A percentile compares a stretch with the other conserved stretches of the same genome.
phyloP scores from a whole-genome alignment of 2,113 vertebrate genomes.

The Nyctereutes procyonoides region DNA sequence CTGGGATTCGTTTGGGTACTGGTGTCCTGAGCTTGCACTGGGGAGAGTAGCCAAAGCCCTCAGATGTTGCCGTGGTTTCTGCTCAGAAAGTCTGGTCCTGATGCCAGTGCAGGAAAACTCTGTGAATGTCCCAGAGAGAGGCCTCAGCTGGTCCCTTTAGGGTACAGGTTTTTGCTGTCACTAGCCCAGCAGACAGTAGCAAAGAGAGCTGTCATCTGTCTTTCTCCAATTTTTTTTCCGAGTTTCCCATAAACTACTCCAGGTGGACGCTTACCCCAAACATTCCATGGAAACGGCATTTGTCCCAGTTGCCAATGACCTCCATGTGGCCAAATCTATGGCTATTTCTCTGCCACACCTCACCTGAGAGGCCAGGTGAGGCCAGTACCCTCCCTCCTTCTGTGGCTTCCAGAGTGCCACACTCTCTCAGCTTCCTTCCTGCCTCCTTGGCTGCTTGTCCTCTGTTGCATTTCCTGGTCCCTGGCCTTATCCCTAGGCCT shows the following conservation, averaged over 20 bases:
- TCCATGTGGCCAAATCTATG: fast-evolving
- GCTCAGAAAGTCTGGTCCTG: background rate
- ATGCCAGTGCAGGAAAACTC: fast-evolving
- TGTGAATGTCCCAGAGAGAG: fast-evolving
- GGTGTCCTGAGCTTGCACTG: fast-evolving
- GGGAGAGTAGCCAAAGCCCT: background rate
- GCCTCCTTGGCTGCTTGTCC: background rate
- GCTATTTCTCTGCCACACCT: background rate
- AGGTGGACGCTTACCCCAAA: background rate
- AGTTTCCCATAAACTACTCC: background rate
- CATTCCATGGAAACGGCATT: fast-evolving
- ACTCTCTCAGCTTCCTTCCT: background rate
- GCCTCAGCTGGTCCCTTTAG: fast-evolving
- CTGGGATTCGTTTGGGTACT: background rate
- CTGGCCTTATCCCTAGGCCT: background rate
- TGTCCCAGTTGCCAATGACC: fast-evolving
- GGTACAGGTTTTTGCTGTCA: fast-evolving
- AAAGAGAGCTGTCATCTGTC: fast-evolving
- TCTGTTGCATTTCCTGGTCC: background rate
- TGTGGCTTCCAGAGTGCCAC: background rate
- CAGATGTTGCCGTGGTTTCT: background rate
- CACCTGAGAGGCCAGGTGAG: background rate
- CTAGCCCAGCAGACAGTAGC: background rate
- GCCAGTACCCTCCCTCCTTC: background rate
- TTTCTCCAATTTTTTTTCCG: background rate